A percentile compares a stretch with the other conserved stretches of the same genome.
Conservation (phyloP, 2,888 invertebrate genomes). For the Marasmarcha lunaedactyla region DNA sequence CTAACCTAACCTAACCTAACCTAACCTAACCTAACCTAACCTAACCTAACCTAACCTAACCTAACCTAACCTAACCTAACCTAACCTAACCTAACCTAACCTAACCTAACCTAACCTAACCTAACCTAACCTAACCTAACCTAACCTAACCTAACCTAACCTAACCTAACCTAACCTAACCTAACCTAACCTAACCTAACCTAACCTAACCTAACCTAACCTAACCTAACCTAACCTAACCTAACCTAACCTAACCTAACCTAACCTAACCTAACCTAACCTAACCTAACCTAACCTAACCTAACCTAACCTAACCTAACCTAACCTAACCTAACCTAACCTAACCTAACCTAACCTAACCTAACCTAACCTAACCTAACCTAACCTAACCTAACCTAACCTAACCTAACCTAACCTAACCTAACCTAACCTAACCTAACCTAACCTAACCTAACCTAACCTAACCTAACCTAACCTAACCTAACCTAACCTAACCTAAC, state of each 20-base stretch:
- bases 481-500: conserved; percentile 1
- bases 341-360: conserved; percentile 1
- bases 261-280: conserved; percentile 1
- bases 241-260: conserved; percentile 6
- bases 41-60: conserved; percentile 19
- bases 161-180: conserved; percentile 20
- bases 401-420: conserved; percentile 1
- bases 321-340: conserved; percentile 1
- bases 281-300: background rate
- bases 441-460: conserved; percentile 1
- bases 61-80: conserved; percentile 20
- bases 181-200: conserved; percentile 20
- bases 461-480: conserved; percentile 1
- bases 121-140: conserved; percentile 20
- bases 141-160: conserved; percentile 19
- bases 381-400: conserved; percentile 1
- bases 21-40: conserved; percentile 17
- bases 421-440: conserved; percentile 1
- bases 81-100: conserved; percentile 18
- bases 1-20: conserved; percentile 16
- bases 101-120: conserved; percentile 22
- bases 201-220: conserved; percentile 4
- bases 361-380: conserved; percentile 1
- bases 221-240: conserved; percentile 1
- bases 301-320: background rate